Percentiles rank a stretch among this genome's conserved stretches.
Conservation (phyloP, 1,140 invertebrate genomes). For the Oppia nitens region DNA sequence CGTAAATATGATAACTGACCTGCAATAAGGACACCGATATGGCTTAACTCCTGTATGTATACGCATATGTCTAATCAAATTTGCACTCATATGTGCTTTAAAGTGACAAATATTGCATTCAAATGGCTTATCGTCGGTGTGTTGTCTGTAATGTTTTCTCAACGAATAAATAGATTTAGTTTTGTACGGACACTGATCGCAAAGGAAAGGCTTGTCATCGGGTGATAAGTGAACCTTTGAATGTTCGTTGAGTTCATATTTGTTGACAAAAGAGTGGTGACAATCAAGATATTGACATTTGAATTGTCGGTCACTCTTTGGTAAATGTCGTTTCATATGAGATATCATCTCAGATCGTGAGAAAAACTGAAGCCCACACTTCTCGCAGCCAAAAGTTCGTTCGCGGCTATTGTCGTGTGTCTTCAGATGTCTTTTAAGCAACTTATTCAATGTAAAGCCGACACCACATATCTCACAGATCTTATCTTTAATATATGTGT, state of each 20-base stretch:
- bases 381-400: constrained; percentile 35
- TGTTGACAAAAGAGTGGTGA: constrained; percentile 34
- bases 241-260: constrained; percentile 25
- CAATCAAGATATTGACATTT: constrained; percentile 37
- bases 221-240: constrained; percentile 32
- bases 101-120: constrained; percentile 35
- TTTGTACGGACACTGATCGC: constrained; percentile 43
- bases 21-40: constrained; percentile 47
- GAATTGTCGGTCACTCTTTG: constrained; percentile 31
- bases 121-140: constrained; percentile 21
- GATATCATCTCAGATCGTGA: constrained; percentile 34
- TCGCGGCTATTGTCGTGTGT: constrained; percentile 19
- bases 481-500: constrained; percentile 30
- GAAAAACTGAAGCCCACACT: constrained; percentile 37
- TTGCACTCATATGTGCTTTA: constrained; percentile 34
- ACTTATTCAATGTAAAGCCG: constrained; percentile 26
- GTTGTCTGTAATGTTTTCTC: constrained; percentile 16
- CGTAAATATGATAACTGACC: neutral
- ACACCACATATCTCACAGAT: constrained; percentile 31
- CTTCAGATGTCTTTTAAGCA: constrained; percentile 26
- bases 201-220: constrained; percentile 36
- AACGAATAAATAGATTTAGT: constrained; percentile 41
- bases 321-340: constrained; percentile 41
- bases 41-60: constrained; percentile 27
- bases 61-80: constrained; percentile 19